Evolutionary conservation across 1,140 invertebrate species (phyloP).

Genomic region (Achroia grisella): DNA sequence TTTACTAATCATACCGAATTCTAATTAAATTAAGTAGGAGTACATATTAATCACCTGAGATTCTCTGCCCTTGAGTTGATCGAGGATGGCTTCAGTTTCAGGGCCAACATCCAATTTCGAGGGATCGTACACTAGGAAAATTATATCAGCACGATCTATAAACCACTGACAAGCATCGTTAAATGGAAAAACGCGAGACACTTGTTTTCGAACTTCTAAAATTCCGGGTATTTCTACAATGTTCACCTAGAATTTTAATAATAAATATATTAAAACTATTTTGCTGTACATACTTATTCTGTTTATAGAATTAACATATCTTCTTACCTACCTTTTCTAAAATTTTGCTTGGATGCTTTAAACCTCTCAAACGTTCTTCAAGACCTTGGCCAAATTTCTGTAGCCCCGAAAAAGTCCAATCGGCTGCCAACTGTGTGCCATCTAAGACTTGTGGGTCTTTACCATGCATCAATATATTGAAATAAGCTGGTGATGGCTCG

Average conservation of each 20-base stretch:
- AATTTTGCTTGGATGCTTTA: conserved; percentile 87
- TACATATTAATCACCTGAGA: conserved; percentile 78
- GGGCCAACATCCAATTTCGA: conserved; percentile 95
- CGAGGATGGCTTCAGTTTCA: conserved; percentile 94
- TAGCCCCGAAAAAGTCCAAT: conserved; percentile 93
- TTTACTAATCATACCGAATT: neutral
- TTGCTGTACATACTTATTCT: too few species aligned
- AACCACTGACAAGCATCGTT: conserved; percentile 98
- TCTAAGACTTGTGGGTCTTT: conserved; percentile 88
- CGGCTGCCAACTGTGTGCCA: conserved; percentile 93
- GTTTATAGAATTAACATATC: too few species aligned
- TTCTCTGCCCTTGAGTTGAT: conserved; percentile 94
- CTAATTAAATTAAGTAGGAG: neutral
- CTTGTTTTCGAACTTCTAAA: conserved; percentile 93
- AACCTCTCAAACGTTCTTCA: conserved; percentile 89
- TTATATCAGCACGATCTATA: conserved; percentile 95
- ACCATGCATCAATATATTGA: conserved; percentile 94
- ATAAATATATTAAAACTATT: too few species aligned
- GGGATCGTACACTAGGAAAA: conserved; percentile 96
- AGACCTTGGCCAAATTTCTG: conserved; percentile 97
- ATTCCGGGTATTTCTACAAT: conserved; percentile 97
- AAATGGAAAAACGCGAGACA: conserved; percentile 93
- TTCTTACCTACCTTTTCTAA: conserved; percentile 95
- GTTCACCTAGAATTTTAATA: conserved; percentile 82
- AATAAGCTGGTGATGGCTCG: conserved; percentile 94